A percentile compares a stretch with the other conserved stretches of the same genome.
Conservation (phyloP, 2,113 vertebrate species). For the Cariama cristata region DNA sequence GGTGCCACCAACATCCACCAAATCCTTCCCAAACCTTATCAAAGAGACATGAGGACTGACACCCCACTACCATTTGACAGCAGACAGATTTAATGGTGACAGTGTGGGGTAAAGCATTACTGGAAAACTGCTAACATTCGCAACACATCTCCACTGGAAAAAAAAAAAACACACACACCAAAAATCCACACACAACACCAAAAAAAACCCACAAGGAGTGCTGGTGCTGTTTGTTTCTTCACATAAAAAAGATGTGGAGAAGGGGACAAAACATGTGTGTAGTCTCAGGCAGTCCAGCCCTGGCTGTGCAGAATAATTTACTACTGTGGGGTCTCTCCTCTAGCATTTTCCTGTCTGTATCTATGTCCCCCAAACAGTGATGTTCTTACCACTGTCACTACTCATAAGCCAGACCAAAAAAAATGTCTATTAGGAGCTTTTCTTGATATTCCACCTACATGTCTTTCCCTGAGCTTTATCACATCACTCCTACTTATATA, state of each 20-base stretch:
- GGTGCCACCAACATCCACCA: not conserved
- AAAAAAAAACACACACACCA: too few species aligned
- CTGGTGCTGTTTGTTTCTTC: not conserved
- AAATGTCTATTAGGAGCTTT: not conserved
- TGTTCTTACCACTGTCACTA: not conserved
- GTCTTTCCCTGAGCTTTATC: not conserved
- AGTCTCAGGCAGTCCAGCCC: not conserved
- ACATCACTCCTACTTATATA: not conserved
- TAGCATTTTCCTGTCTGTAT: not conserved
- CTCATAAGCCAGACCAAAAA: not conserved
- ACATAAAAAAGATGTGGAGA: not conserved
- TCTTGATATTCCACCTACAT: not conserved
- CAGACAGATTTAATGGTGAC: conserved; percentile 39
- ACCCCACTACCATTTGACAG: not conserved
- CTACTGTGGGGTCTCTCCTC: not conserved
- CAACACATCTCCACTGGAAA: not conserved
- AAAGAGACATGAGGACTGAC: not conserved
- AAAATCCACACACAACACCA: too few species aligned
- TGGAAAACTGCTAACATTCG: conserved; percentile 4
- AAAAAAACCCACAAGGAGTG: not conserved
- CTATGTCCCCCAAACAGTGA: not conserved
- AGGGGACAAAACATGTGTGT: not conserved
- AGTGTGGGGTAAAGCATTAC: conserved; percentile 19
- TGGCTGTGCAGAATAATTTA: not conserved
- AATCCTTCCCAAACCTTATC: not conserved